These are phyloP conservation scores for Spea bombifrons DNA, from an alignment of 2,113 vertebrate genomes.

Conservation along the genomic window DNA sequence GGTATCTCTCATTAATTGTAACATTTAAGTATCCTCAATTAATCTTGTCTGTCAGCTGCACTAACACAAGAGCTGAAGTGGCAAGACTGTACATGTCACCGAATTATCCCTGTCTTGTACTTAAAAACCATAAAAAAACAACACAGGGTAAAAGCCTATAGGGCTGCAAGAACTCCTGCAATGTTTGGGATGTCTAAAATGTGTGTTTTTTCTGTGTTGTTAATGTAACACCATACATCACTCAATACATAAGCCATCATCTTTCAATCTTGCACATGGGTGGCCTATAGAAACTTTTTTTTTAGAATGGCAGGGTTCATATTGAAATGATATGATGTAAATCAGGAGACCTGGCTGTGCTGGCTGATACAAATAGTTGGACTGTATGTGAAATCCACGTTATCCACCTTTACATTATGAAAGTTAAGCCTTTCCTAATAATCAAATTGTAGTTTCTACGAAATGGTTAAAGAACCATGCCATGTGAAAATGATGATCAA, in stretches of 20 bases:
- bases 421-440: no score
- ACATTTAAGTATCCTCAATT: not conserved
- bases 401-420: no score
- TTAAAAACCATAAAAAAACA: not conserved
- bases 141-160: slow-evolving; percentile 6
- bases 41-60: slow-evolving; percentile 8
- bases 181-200: slow-evolving; percentile 6
- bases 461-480: no score
- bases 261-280: slow-evolving; percentile 5
- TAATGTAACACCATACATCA: slow-evolving; percentile 26
- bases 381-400: no score
- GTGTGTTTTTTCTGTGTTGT: slow-evolving; percentile 1
- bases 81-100: slow-evolving; percentile 20
- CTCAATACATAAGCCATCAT: slow-evolving; percentile 25
- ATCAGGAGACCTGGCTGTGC: no score
- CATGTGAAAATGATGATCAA: no score
- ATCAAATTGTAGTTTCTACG: no score
- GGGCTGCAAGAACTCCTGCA: slow-evolving; percentile 2
- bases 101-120: slow-evolving; percentile 1
- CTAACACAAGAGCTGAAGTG: not conserved
- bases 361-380: no score
- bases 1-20: slow-evolving; percentile 28
- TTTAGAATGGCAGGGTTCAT: not conserved
- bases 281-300: not conserved
- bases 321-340: no score